Conservation (phyloP, 2,888 invertebrate genomes). For the Operophtera brumata region DNA sequence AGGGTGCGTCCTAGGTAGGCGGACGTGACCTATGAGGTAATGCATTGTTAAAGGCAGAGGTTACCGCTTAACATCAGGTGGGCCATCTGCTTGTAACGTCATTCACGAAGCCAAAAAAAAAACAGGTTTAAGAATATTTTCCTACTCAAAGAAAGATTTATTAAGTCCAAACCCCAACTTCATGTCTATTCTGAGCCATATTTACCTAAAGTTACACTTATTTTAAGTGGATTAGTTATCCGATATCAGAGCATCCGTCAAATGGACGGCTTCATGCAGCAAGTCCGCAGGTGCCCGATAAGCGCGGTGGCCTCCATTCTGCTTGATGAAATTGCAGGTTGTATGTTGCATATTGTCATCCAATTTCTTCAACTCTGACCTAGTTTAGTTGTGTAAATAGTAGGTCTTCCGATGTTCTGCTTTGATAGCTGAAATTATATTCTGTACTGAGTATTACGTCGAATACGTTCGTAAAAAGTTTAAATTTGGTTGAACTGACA, state of each 20-base stretch:
- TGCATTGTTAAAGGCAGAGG: no score
- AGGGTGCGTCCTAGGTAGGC: no score
- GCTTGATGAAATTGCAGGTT: slow-evolving; percentile 66
- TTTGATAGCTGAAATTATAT: not conserved
- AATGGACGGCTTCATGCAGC: slow-evolving; percentile 65
- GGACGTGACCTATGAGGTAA: no score
- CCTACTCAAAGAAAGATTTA: no score
- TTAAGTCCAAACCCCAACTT: no score
- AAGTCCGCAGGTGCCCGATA: slow-evolving; percentile 72
- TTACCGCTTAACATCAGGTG: no score
- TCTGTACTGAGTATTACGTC: not conserved
- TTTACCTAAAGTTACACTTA: not conserved
- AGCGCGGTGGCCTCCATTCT: slow-evolving; percentile 55
- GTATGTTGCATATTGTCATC: slow-evolving; percentile 55
- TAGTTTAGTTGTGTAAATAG: slow-evolving; percentile 12
- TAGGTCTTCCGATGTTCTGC: slow-evolving; percentile 9
- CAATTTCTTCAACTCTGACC: slow-evolving; percentile 29
- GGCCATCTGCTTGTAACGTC: no score
- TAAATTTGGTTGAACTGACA: no score
- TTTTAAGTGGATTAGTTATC: slow-evolving; percentile 15
- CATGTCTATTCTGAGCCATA: no score
- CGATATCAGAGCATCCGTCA: slow-evolving; percentile 45
- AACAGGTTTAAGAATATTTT: no score
- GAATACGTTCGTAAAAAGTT: not conserved
- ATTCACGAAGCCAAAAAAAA: no score